phyloP scores from a whole-genome alignment of 2,888 invertebrate species.

The Conomelus anceps region DNA sequence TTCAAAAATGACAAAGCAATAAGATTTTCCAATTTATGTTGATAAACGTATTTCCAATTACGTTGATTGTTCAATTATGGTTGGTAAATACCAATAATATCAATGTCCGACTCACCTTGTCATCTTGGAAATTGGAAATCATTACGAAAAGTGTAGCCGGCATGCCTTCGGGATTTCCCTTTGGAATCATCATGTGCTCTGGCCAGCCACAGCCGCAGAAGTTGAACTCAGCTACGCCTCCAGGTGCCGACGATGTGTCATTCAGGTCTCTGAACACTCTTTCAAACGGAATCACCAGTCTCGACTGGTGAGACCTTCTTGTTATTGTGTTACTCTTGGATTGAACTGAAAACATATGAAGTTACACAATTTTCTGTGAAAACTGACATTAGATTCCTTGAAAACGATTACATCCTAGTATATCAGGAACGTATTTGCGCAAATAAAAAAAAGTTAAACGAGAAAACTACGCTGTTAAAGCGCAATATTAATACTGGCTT shows the following conservation, averaged over 20 bases:
- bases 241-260: constrained; percentile 49
- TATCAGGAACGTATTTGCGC: too few species aligned
- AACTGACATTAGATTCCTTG: too few species aligned
- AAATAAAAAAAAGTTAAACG: too few species aligned
- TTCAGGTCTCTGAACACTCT: constrained; percentile 69
- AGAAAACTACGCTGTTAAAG: too few species aligned
- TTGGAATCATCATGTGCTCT: constrained; percentile 42
- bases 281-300: constrained; percentile 77
- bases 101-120: constrained; percentile 33
- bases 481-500: too few species aligned
- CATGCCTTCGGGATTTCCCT: constrained; percentile 40
- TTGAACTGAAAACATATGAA: constrained; percentile 26
- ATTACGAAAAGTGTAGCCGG: constrained; percentile 40
- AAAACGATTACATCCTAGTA: too few species aligned
- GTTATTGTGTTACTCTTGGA: constrained; percentile 43
- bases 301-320: constrained; percentile 61
- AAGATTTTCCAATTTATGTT: too few species aligned
- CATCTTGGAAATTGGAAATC: constrained; percentile 38
- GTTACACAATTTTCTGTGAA: not conserved
- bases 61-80: too few species aligned
- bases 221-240: constrained; percentile 51
- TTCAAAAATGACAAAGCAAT: too few species aligned
- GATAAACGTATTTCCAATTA: too few species aligned
- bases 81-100: too few species aligned
- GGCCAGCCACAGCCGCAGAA: constrained; percentile 70